Percentiles rank a stretch among this genome's conserved stretches.
Conservation (phyloP, 2,797 vertebrate genomes). For the Myripristis jacobus region DNA sequence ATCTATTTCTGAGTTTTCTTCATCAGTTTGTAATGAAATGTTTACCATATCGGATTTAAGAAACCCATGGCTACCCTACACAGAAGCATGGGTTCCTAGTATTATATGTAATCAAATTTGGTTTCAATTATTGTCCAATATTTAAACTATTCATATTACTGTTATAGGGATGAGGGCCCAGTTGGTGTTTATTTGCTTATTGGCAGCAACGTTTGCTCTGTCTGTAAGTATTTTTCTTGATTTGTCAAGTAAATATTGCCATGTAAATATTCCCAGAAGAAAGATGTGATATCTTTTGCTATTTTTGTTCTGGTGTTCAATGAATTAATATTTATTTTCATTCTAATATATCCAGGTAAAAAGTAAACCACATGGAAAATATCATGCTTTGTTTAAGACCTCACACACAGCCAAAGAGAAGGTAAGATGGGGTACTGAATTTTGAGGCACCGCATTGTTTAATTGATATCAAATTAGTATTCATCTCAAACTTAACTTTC, state of each 20-base stretch:
- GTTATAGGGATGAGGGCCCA: slow-evolving; percentile 81
- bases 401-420: slow-evolving; percentile 67
- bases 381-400: slow-evolving; percentile 62
- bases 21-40: background rate
- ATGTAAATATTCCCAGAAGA: background rate
- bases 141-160: background rate
- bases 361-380: slow-evolving; percentile 77
- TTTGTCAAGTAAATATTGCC: slow-evolving; percentile 1
- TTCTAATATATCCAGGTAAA: slow-evolving; percentile 68
- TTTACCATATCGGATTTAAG: background rate
- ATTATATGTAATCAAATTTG: background rate
- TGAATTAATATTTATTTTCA: background rate
- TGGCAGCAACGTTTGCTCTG: slow-evolving; percentile 72
- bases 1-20: background rate
- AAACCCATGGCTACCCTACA: background rate
- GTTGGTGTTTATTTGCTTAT: slow-evolving; percentile 70
- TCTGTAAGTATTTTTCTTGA: slow-evolving; percentile 75
- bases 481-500: background rate
- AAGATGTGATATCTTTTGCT: background rate
- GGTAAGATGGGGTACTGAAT: slow-evolving; percentile 59
- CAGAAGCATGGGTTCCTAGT: background rate
- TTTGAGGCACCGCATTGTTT: no score
- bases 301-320: background rate
- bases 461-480: background rate
- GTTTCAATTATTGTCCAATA: background rate